Evolutionary conservation across 2,888 invertebrate genomes (phyloP), one percentile per base, ranked within the genome.

Genomic region (Drosophila nigritarsus): DNA sequence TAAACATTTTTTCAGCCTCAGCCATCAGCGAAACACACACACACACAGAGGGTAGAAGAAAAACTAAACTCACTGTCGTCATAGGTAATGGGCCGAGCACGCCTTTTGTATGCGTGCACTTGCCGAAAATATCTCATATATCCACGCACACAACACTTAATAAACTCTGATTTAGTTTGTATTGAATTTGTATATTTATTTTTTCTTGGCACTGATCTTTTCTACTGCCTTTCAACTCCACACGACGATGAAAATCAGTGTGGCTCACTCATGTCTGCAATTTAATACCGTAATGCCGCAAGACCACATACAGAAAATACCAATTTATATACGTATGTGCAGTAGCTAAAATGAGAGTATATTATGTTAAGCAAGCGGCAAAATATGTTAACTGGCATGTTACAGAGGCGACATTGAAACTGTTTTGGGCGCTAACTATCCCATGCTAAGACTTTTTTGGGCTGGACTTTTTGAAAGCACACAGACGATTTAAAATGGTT

Each of bases 1-100:
- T 90, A 80, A 90, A 88, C 87, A 80, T 69, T 88, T 90, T 45
- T 90, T 85, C 76, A 64, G 68, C 54, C 68, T 83, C 82, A 75
- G 74, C 82, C 84, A 87, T 77, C 76, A 84, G 80, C 69, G 70
- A 88, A 86, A 75, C 83, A 90, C 82, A 70, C 87, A 85, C 81
- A 86, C 77, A 66, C 60, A 80, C 51, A 70, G 60, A 76, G 64
- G 62, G 78, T 72, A 78, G 73, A 77, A 62, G 70, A 81, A 78
- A 74, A 78, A 81, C 78, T 77, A 82, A 85, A 85, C 84, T 85
- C 90, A 85, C 84, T 90, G 90, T 85, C 83, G 90, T 85, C 84
- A 85, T 85, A 88, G 80, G 72, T 80, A 73, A 70, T 65, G n/a
- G 45, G 59, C 63, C 87, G 65, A 73, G 78, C 90, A 88, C 89